Conservation (phyloP, 2,888 invertebrate genomes). For the Ormyrus thymus region DNA sequence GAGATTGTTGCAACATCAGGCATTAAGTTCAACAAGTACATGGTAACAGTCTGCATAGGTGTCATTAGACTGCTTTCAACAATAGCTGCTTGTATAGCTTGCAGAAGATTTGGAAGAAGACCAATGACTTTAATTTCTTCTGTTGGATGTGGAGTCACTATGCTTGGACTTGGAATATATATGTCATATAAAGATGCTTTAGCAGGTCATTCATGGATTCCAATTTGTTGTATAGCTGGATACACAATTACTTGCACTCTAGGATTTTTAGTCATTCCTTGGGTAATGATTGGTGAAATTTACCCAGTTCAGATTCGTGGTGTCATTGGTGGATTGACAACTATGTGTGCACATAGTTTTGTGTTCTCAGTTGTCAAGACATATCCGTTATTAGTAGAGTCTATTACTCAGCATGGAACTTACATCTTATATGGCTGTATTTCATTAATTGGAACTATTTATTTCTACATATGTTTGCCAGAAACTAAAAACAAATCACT, state of each 20-base stretch:
- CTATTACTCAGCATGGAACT: constrained; percentile 78
- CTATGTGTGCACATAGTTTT: constrained; percentile 80
- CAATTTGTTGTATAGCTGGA: constrained; percentile 79
- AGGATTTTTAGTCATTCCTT: constrained; percentile 82
- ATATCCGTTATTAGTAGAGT: constrained; percentile 77
- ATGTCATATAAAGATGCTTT: constrained; percentile 78
- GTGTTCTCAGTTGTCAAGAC: constrained; percentile 83
- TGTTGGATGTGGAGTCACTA: constrained; percentile 80
- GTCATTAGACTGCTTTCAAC: constrained; percentile 80
- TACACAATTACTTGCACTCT: constrained; percentile 81
- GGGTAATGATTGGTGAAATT: constrained; percentile 86
- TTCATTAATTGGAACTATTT: constrained; percentile 78
- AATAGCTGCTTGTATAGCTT: constrained; percentile 79
- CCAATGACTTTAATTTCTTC: constrained; percentile 81
- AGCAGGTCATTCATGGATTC: constrained; percentile 77
- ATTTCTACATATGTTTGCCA: constrained; percentile 81
- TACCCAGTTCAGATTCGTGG: constrained; percentile 82
- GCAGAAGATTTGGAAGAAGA: constrained; percentile 79
- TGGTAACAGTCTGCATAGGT: constrained; percentile 80
- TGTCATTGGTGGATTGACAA: constrained; percentile 81
- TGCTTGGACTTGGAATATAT: constrained; percentile 79
- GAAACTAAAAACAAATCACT: constrained; percentile 83
- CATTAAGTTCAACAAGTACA: constrained; percentile 77
- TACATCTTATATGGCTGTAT: constrained; percentile 80
- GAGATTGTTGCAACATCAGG: constrained; percentile 81